A percentile compares a stretch with the other conserved stretches of the same genome.
Evolutionary conservation across 2,797 vertebrate genomes (phyloP).

Genomic region (Pseudochaenichthys georgianus): DNA sequence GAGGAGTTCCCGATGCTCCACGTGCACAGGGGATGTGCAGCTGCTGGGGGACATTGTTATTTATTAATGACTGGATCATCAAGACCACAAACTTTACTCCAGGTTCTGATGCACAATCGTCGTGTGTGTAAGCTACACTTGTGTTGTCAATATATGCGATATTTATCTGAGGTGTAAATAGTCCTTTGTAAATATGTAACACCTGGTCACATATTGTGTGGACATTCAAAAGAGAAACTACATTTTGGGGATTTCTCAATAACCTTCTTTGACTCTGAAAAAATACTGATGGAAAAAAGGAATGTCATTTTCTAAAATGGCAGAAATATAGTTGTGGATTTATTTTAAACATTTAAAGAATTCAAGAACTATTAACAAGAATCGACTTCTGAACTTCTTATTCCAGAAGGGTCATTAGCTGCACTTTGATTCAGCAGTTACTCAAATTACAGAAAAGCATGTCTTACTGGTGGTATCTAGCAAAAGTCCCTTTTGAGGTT

Average conservation of each 20-base stretch:
- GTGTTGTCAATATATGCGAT: constrained; percentile 48
- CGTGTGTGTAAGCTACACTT: constrained; percentile 24
- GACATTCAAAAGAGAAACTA: constrained; percentile 32
- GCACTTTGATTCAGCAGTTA: neutral
- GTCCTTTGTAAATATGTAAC: constrained; percentile 70
- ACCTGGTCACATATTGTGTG: constrained; percentile 43
- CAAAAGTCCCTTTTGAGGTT: neutral
- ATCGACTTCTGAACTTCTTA: neutral
- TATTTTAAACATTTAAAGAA: constrained; percentile 9
- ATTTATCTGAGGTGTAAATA: constrained; percentile 61
- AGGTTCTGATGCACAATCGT: constrained; percentile 31
- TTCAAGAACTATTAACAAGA: neutral
- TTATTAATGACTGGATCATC: constrained; percentile 20
- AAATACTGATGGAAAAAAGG: constrained; percentile 20
- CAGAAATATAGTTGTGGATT: neutral
- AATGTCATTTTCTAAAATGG: constrained; percentile 13
- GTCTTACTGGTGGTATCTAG: neutral
- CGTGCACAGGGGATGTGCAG: constrained; percentile 14
- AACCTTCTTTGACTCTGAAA: constrained; percentile 35
- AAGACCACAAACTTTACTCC: constrained; percentile 1
- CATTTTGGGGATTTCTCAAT: constrained; percentile 30
- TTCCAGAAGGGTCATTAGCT: neutral
- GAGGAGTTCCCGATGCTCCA: neutral
- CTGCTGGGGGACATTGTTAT: constrained; percentile 3
- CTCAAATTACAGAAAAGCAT: neutral